Evolutionary conservation across 2,113 vertebrate species (phyloP), one percentile per base, ranked within the genome.

Genomic region (Antennarius striatus): DNA sequence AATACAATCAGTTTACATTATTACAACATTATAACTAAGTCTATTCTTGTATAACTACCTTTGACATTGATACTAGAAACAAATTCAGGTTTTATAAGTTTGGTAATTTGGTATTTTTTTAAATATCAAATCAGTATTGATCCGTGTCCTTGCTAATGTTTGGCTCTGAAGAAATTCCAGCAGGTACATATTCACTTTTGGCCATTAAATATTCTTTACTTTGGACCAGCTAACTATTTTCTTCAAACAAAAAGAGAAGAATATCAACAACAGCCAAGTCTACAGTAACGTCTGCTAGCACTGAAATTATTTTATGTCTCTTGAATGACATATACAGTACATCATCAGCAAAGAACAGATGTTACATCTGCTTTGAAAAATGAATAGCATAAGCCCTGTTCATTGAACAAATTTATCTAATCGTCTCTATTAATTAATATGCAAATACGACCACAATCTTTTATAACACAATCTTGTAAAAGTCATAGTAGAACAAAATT

Each of bases 381-480:
- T 50, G 73, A 28, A 62, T 81, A 82, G 55, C 48, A 30, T 59
- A 81, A 78, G 47, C 30, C 45, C 39, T 73, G 77, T 75, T 73
- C n/a, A 6, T 53, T 48, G 79, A 32, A 56, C 61, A 61, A 50
- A 83, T 87, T 85, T 80, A 51, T 15, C 48, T 22, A 43, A 63
- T 75, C 22, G 22, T 39, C 42, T 70, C 29, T 32, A 62, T 64
- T 75, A 75, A 86, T 88, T 71, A 81, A 77, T 51, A 65, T 10
- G 32, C 63, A 85, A 88, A 75, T 77, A 55, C 88, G 58, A 58
- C 67, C 13, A 73, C 76, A 78, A 40, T 45, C 47, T 59, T 61
- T 66, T 79, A 67, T 83, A 75, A 76, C 16, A 42, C 56, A 55
- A 62, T 65, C 81, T 58, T 70, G 40, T 68, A 55, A 79, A 71